Evolutionary conservation across 1,140 invertebrate species (phyloP).

Genomic region (Meteorus sp.): DNA sequence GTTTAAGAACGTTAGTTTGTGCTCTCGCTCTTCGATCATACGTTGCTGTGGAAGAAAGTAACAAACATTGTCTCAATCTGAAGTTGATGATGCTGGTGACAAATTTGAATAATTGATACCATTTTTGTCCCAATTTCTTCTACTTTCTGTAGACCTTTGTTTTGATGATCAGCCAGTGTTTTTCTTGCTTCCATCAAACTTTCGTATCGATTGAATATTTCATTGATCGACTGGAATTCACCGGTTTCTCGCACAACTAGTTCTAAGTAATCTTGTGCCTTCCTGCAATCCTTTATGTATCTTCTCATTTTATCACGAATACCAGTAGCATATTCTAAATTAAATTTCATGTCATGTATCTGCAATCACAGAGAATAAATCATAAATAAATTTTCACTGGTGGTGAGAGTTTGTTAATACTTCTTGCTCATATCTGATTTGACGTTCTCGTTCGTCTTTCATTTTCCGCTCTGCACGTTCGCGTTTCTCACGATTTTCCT

Average conservation of each 20-base stretch:
- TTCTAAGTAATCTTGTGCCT: constrained; percentile 63
- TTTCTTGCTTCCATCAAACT: constrained; percentile 51
- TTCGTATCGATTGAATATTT: constrained; percentile 64
- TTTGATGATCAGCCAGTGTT: constrained; percentile 41
- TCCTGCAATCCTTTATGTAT: constrained; percentile 59
- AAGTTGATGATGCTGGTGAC: not conserved
- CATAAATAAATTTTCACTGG: not conserved
- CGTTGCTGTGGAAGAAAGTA: constrained; percentile 37
- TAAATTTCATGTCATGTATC: constrained; percentile 41
- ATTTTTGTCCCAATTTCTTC: constrained; percentile 42
- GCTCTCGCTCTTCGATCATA: constrained; percentile 44
- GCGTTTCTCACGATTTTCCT: constrained; percentile 63
- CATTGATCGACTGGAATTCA: constrained; percentile 61
- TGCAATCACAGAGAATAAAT: constrained; percentile 30
- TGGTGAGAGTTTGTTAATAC: constrained; percentile 25
- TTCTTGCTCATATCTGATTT: constrained; percentile 35
- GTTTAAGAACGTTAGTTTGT: constrained; percentile 47
- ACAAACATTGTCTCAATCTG: not conserved
- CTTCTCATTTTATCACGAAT: constrained; percentile 59
- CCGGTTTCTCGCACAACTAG: constrained; percentile 57
- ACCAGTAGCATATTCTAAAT: constrained; percentile 55
- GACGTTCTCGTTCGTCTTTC: constrained; percentile 54
- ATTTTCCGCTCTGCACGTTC: constrained; percentile 61
- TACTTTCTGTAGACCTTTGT: constrained; percentile 41
- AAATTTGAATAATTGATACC: constrained; percentile 30